Evolutionary conservation across 2,888 invertebrate genomes (phyloP), one percentile per base, ranked within the genome.

Genomic region (Lasioglossum oenotherae): DNA sequence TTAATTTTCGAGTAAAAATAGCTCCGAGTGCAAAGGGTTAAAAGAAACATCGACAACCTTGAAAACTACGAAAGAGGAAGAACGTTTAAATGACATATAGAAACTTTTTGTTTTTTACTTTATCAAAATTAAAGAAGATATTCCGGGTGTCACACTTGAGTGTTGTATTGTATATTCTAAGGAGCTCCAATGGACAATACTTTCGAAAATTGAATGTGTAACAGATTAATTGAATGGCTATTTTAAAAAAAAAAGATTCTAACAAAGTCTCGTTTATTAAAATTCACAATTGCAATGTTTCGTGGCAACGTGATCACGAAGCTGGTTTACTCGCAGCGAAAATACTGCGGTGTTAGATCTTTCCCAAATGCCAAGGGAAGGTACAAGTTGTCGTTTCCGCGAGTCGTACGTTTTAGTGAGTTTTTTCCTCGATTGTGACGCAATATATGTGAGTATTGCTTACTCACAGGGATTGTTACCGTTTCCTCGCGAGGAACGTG

Each of bases 391-490:
- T n/a, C 35, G 69, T 69, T 69, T 41, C 69, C 10, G 69, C n/a
- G 41, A 38, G 69, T 69, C 69, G 4, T 35, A 35, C 38, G 19
- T 69, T 69, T 41, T 2, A 23, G 35, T 35, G 19, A 67, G 35
- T 67, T 69, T n/a, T 35, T 23, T 38, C 23, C 16, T 2, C 41
- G 12, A 12, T 38, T 69, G 12, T 38, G n/a, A 23, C 38, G 38
- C 38, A 38, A 38, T 41, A 69, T 38, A 69, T 23, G 41, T n/a
- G 35, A 35, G 38, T n/a, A n/a, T 69, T 69, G 69, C 69, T 69
- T 69, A 69, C 38, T 69, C 69, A 69, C 69, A 10, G 5, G 69
- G 69, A n/a, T 10, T 23, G 69, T 69, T 69, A n/a, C 69, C 69
- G 23, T 35, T 46, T 27, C 4, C 46, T 41, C 71, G 53, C 12